Evolutionary conservation across 2,113 vertebrate genomes (phyloP), one percentile per base, ranked within the genome.

Genomic region (Passer montanus): DNA sequence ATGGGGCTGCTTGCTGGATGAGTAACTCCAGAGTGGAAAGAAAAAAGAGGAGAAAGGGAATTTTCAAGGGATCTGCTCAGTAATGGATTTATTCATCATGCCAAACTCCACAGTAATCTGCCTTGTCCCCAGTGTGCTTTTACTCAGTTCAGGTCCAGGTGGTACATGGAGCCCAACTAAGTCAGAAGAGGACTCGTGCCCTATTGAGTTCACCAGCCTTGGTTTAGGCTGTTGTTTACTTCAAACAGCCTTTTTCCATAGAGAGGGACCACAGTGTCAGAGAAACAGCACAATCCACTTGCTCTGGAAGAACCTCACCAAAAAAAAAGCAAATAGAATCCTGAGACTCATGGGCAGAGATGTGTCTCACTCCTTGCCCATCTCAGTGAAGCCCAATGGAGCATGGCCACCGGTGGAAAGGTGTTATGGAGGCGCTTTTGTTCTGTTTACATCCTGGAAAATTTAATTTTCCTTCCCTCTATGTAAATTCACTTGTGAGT

Each of bases 71-170:
- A 44, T 87, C 52, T 83, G 18, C 19, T 75, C 33, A 68, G 50
- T 26, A 82, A 50, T 64, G 0, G 33, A 15, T 84, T 72, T 68
- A 27, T 64, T 30, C 12, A 7, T 52, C 19, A 56, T 31, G 21
- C 13, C 33, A 72, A 90, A 75, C 7, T 4, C 12, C 56, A 17
- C 21, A 59, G n/a, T 47, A 43, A 44, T 30, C 37, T 73, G 23
- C 44, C 19, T 26, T 69, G 30, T 53, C 19, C 27, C 13, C 39
- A 59, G 8, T 12, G 13, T 55, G 13, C 23, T 20, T 73, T 85
- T 41, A 43, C n/a, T 78, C 0, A 0, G 9, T 39, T 68, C 17
- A 58, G 41, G 28, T 43, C 26, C 35, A 59, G 4, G 13, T 27
- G 31, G 13, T 43, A n/a, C 20, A 10, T 35, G 19, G 43, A 75